Conservation (phyloP, 2,113 vertebrate species). For the Chaenocephalus aceratus region DNA sequence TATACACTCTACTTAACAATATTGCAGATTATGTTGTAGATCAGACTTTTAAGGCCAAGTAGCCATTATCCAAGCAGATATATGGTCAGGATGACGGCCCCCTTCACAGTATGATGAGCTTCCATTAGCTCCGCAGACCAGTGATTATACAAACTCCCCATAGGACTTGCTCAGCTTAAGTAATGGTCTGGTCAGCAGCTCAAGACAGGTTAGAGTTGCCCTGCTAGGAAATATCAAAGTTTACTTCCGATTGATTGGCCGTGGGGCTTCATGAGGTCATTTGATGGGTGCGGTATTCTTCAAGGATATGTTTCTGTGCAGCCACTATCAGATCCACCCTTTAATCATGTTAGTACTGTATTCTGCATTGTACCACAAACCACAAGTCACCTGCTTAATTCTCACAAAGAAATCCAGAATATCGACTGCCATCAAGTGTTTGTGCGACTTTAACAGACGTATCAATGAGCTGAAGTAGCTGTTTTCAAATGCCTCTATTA, state of each 20-base stretch:
- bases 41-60: conserved; percentile 86
- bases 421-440: conserved; percentile 57
- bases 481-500: conserved; percentile 25
- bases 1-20: conserved; percentile 85
- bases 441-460: conserved; percentile 25
- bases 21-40: conserved; percentile 87
- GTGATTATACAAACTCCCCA: conserved; percentile 82
- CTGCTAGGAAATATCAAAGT: conserved; percentile 70
- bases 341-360: conserved; percentile 71
- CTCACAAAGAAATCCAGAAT: conserved; percentile 43
- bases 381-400: conserved; percentile 72
- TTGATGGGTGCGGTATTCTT: conserved; percentile 29
- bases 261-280: conserved; percentile 48
- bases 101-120: conserved; percentile 79
- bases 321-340: conserved; percentile 62
- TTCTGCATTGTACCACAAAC: conserved; percentile 65
- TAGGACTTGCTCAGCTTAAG: conserved; percentile 77
- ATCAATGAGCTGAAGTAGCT: conserved; percentile 40
- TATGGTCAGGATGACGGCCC: conserved; percentile 83
- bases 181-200: conserved; percentile 81
- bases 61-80: conserved; percentile 85
- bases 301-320: conserved; percentile 37
- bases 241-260: conserved; percentile 64
- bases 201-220: conserved; percentile 64
- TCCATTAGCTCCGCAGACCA: conserved; percentile 82